Conservation (phyloP, 2,797 vertebrate genomes). For the Melanotaenia parkinsoni region DNA sequence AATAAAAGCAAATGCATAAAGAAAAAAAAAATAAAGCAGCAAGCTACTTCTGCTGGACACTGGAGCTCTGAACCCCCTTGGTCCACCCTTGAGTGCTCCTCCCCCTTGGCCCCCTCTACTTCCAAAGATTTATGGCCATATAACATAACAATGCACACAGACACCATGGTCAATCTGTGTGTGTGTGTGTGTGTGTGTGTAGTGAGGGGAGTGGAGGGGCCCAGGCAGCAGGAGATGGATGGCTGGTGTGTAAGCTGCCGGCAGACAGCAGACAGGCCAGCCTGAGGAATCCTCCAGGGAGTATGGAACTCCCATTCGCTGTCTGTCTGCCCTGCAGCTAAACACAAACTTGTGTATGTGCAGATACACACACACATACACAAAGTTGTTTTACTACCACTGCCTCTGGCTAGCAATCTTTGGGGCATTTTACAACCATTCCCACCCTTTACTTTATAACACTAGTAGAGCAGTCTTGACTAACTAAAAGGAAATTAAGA, state of each 20-base stretch:
- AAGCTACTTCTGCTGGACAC: constrained; percentile 44
- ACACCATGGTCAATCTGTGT: constrained; percentile 72
- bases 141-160: constrained; percentile 82
- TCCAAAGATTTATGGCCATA: constrained; percentile 81
- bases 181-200: constrained; percentile 50
- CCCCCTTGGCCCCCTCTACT: constrained; percentile 62
- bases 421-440: constrained; percentile 79
- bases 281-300: constrained; percentile 80
- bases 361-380: constrained; percentile 22
- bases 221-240: constrained; percentile 81
- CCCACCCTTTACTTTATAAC: constrained; percentile 69
- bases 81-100: constrained; percentile 58
- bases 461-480: constrained; percentile 58
- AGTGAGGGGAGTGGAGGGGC: constrained; percentile 58
- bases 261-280: constrained; percentile 82
- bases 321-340: constrained; percentile 81
- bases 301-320: constrained; percentile 83
- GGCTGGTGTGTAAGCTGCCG: constrained; percentile 82
- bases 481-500: constrained; percentile 79
- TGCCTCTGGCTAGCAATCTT: constrained; percentile 80
- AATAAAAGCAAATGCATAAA: constrained; percentile 46
- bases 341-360: constrained; percentile 70
- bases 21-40: constrained; percentile 38
- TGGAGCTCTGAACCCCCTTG: constrained; percentile 54
- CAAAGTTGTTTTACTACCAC: constrained; percentile 77